phyloP scores from a whole-genome alignment of 2,797 vertebrate species.

The Schizopygopsis malacanthus region DNA sequence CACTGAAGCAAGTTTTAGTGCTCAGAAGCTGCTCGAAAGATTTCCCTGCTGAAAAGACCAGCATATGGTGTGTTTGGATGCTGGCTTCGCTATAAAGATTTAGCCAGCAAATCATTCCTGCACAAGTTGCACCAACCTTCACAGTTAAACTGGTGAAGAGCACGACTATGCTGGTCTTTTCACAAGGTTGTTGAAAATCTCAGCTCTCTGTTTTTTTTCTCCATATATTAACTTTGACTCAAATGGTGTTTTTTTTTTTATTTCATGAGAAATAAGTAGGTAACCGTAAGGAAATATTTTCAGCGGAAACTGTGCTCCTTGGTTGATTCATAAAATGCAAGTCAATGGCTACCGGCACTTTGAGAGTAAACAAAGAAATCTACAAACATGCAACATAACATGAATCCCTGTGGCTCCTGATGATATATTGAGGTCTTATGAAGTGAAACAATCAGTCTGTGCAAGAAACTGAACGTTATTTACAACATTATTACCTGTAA shows the following conservation, averaged over 20 bases:
- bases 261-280: not conserved
- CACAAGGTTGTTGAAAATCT: not conserved
- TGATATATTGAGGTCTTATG: not conserved
- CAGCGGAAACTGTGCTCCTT: not conserved
- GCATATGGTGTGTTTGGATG: not conserved
- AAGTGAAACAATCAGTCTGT: not conserved
- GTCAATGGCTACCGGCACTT: no score
- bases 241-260: not conserved
- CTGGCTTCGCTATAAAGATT: no score
- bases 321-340: not conserved
- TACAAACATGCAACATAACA: not conserved
- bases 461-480: not conserved
- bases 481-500: not conserved
- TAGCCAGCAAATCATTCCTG: not conserved
- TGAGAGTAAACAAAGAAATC: not conserved
- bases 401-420: not conserved
- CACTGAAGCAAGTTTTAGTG: not conserved
- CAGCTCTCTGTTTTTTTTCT: not conserved
- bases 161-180: not conserved
- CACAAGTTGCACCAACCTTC: not conserved
- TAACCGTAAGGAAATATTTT: no score
- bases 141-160: not conserved
- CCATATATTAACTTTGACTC: not conserved
- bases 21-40: not conserved
- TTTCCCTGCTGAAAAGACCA: not conserved